These are phyloP conservation scores for Neomicropteryx cornuta DNA, from an alignment of 1,140 invertebrate species.

Conservation along the genomic window DNA sequence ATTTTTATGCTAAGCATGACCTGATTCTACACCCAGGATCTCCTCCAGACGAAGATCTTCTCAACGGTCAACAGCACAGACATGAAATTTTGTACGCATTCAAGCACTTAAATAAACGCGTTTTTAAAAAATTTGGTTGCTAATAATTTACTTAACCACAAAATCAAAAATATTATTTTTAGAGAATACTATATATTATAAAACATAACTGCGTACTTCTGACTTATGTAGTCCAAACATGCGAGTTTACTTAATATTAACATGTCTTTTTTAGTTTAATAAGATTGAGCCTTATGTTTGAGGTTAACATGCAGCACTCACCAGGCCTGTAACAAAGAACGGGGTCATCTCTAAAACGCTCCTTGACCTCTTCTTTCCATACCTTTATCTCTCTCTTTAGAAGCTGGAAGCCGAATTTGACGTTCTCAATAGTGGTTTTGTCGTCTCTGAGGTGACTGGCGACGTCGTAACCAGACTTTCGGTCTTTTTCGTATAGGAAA, in stretches of 20 bases:
- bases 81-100: too few relatives aligned
- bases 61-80: too few relatives aligned
- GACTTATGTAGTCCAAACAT: not conserved
- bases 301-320: slow-evolving; percentile 22
- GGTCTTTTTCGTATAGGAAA: slow-evolving; percentile 47
- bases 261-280: too few relatives aligned
- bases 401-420: slow-evolving; percentile 49
- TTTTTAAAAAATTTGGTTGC: not conserved
- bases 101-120: too few relatives aligned
- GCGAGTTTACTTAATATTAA: too few relatives aligned
- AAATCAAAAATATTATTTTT: slow-evolving; percentile 1
- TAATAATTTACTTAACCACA: slow-evolving; percentile 10
- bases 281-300: too few relatives aligned
- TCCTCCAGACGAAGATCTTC: too few relatives aligned
- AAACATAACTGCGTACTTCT: not conserved
- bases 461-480: slow-evolving; percentile 51
- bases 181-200: not conserved
- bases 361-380: slow-evolving; percentile 57
- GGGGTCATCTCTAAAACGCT: slow-evolving; percentile 49
- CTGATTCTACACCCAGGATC: too few relatives aligned
- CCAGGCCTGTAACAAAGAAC: slow-evolving; percentile 41
- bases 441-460: slow-evolving; percentile 22
- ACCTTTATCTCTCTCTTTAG: slow-evolving; percentile 54
- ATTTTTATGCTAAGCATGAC: too few relatives aligned
- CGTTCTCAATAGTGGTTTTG: slow-evolving; percentile 33